Evolutionary conservation across 2,113 vertebrate species (phyloP), one percentile per base, ranked within the genome.

Genomic region (Syngnathus floridae): DNA sequence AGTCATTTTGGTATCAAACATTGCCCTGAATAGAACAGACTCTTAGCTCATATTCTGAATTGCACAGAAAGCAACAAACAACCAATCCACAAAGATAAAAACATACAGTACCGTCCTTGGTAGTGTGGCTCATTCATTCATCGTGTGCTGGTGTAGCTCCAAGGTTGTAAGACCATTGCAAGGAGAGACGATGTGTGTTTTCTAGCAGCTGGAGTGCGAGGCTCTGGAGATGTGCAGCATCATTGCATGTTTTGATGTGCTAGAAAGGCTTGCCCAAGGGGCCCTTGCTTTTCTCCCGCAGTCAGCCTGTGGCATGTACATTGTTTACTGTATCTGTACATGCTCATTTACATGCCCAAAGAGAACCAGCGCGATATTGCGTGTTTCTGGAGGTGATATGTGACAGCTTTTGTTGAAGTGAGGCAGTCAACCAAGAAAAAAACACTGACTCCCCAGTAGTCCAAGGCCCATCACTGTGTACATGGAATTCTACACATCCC

Each of bases 331-430:
- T 67, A 62, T 62, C 36, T 17, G 1, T 57, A 60, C 48, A 36
- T 68, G 54, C 48, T 79, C 37, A 80, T 85, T 85, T 81, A 65
- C 80, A 83, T 78, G 73, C 43, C 69, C 72, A 62, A 61, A 7
- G 64, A 62, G 26, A 69, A 62, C 21, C 73, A 60, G 55, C 17
- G 1, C 72, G 78, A 80, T 67, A 1, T 38, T 67, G 67, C 68
- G 11, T 70, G 72, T 81, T 72, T 76, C 31, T 59, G 21, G 17
- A 4, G 31, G 62, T 7, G 54, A n/a, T n/a, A 6, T 37, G 35
- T 51, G 45, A 36, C 45, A 36, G 22, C 26, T 43, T 35, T 38
- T 11, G 36, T 59, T 51, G 36, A 65, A 66, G 57, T 13, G n/a
- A 66, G 31, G 67, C 26, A 71, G 72, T 66, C 76, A 69, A 31